Base-by-base conservation (phyloP, 2,888 invertebrate genomes). In the Athalia rosae region DNA sequence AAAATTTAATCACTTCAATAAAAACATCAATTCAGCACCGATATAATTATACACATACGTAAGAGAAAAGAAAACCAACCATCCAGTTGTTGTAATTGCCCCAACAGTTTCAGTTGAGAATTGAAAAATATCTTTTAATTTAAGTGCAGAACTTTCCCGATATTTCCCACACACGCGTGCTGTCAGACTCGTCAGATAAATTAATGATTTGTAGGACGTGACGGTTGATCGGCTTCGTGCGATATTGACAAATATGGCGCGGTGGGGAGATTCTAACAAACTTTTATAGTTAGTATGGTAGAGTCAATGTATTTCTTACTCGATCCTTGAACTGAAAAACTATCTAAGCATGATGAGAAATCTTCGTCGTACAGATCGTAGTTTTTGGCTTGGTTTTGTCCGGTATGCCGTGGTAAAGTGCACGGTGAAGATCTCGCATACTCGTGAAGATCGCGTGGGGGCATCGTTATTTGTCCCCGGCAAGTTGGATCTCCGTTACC, bases 271-370 rank as follows among this genome's bases (percentile, higher is more conserved):
- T 58, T 56, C 28, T 28, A 28, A 28, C 28, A 28, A 67, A 50
- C 67, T 3, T 11, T n/a, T 53, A 71, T 71, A 71, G 71, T 58
- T 43, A 43, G n/a, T 43, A 11, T 50, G 41, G n/a, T 9, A 58
- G 71, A 56, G 0, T 71, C 43, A 71, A 69, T 58, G 7, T 56
- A 71, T 11, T 11, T 66, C 66, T 45, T 43, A 43, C 66, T 66
- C 11, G 28, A 66, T 66, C 76, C 76, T 76, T 76, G 76, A 76
- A 76, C 64, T 66, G 64, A 53, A 76, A 76, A 76, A 76, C 45
- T 8, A 56, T 41, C 71, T 71, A 58, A 58, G 71, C 56, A 58
- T 71, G 71, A 71, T 28, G 28, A 28, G 28, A 28, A 28, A 58
- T 58, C 43, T 58, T 58, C 11, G 71, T 71, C 58, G 71, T 58